A percentile compares a stretch with the other conserved stretches of the same genome.
phyloP scores from a whole-genome alignment of 2,113 vertebrate species.

The Archilochus colubris region DNA sequence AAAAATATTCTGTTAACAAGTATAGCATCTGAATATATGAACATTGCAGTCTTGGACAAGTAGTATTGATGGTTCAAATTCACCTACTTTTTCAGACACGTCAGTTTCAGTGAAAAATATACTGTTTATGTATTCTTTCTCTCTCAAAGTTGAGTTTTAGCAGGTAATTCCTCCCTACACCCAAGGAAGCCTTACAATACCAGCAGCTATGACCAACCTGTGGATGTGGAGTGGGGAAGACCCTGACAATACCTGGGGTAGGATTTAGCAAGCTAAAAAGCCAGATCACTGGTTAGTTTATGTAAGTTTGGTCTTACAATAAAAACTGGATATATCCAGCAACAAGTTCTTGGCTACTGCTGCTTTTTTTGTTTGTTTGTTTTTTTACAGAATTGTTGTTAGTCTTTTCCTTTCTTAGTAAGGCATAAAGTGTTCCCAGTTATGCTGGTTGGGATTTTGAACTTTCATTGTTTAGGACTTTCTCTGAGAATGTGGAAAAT shows the following conservation, averaged over 20 bases:
- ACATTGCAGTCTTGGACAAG: background rate
- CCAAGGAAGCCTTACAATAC: background rate
- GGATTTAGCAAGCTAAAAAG: background rate
- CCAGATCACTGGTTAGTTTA: background rate
- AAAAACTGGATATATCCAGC: background rate
- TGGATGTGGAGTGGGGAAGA: background rate
- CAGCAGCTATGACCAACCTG: background rate
- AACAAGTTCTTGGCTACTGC: background rate
- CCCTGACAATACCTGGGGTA: background rate
- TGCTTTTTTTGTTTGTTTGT: background rate
- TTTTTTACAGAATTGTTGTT: background rate
- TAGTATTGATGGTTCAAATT: background rate
- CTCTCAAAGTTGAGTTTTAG: background rate
- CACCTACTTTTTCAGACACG: background rate
- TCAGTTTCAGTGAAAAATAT: background rate
- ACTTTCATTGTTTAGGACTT: constrained; percentile 27
- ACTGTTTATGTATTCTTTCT: background rate
- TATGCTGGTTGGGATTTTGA: background rate
- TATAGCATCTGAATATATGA: background rate
- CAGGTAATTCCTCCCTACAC: background rate
- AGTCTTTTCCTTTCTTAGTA: background rate
- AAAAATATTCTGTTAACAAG: background rate
- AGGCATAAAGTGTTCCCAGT: constrained; percentile 28
- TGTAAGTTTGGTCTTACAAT: background rate
- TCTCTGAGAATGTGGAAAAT: constrained; percentile 18